These are phyloP conservation scores for Phrynosoma platyrhinos DNA, from an alignment of 2,113 vertebrate species.

Conservation along the genomic window DNA sequence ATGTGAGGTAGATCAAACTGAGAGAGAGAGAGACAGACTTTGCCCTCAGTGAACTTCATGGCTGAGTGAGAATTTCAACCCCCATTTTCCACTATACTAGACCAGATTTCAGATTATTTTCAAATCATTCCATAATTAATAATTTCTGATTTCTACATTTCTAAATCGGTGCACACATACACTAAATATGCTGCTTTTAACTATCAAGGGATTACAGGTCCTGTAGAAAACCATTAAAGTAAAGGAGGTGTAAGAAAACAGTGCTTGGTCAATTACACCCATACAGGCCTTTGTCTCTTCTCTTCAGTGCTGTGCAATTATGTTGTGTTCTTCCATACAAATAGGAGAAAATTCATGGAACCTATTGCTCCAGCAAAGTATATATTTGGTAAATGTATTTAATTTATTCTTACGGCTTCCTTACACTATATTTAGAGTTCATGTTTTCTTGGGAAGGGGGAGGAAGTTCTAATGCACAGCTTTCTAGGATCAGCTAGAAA, in stretches of 20 bases:
- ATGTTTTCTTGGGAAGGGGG: conserved; percentile 12
- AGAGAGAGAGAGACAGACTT: neutral
- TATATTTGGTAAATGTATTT: neutral
- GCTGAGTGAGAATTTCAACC: neutral
- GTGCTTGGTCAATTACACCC: conserved; percentile 2
- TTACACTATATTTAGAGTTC: conserved; percentile 23
- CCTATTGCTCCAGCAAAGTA: neutral
- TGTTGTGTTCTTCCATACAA: neutral
- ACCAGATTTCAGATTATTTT: neutral
- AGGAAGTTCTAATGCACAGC: conserved; percentile 29
- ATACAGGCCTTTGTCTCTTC: conserved; percentile 21
- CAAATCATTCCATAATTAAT: neutral
- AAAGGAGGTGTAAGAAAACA: neutral
- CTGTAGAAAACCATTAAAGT: conserved; percentile 21
- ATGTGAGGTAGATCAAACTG: neutral
- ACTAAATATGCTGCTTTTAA: neutral
- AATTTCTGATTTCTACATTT: neutral
- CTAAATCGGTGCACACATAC: neutral
- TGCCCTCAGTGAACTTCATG: neutral
- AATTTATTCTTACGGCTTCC: conserved; percentile 29
- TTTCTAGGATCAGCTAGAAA: conserved; percentile 16
- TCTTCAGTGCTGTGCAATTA: rapidly evolving
- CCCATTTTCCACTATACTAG: neutral
- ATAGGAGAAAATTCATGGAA: neutral
- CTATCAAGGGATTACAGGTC: neutral